phyloP scores from a whole-genome alignment of 2,888 invertebrate genomes.

The Clepsis dumicolana region DNA sequence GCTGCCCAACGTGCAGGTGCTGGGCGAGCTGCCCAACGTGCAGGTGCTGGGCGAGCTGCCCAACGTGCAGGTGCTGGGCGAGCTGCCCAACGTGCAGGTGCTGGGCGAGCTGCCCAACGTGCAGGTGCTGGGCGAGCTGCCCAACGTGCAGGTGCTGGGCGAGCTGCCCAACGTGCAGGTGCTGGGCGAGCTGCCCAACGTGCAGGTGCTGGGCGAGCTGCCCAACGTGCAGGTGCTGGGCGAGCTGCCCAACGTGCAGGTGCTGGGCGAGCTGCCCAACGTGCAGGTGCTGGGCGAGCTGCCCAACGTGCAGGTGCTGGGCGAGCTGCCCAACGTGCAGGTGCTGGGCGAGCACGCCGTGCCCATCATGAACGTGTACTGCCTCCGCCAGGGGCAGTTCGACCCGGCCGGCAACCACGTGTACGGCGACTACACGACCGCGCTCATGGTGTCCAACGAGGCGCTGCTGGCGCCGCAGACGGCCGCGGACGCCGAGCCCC shows the following conservation, averaged over 20 bases:
- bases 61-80: not conserved
- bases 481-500: not conserved
- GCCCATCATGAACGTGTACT: not conserved
- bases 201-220: not conserved
- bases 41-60: not conserved
- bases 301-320: not conserved
- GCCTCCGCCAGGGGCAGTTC: not conserved
- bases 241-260: conserved; percentile 1
- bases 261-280: not conserved
- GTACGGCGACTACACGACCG: not conserved
- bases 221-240: not conserved
- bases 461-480: not conserved
- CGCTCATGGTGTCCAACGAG: not conserved
- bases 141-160: not conserved
- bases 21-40: no score
- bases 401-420: not conserved
- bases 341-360: not conserved
- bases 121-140: not conserved
- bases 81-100: not conserved
- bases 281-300: not conserved
- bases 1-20: not conserved
- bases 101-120: not conserved
- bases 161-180: conserved; percentile 5
- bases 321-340: not conserved
- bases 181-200: not conserved